Conservation (phyloP, 2,113 vertebrate species). For the Clarias macrocephalus region DNA sequence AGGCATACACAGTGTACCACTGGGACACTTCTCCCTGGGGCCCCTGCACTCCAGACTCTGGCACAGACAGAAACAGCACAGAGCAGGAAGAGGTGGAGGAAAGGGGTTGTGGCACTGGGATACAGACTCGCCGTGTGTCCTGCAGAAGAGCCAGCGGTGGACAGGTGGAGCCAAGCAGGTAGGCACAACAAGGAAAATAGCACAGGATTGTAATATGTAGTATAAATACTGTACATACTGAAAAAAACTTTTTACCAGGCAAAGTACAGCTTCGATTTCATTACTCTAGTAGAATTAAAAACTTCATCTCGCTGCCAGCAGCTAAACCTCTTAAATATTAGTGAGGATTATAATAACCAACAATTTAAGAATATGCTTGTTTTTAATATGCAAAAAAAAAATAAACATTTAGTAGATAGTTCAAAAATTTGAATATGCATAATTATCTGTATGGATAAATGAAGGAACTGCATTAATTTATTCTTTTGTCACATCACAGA, state of each 20-base stretch:
- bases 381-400: not conserved
- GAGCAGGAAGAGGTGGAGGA: conserved; percentile 47
- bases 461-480: not conserved
- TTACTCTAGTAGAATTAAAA: not conserved
- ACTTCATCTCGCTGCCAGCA: too few relatives aligned
- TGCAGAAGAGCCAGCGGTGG: conserved; percentile 75
- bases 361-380: not conserved
- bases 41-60: conserved; percentile 68
- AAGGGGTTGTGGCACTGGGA: conserved; percentile 72
- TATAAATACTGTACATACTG: not conserved
- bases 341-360: too few relatives aligned
- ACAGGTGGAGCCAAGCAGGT: conserved; percentile 78
- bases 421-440: not conserved
- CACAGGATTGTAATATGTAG: too few relatives aligned
- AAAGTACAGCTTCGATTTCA: not conserved
- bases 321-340: too few relatives aligned
- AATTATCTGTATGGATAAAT: not conserved
- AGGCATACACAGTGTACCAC: conserved; percentile 72
- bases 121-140: conserved; percentile 74
- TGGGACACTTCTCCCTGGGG: conserved; percentile 81
- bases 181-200: conserved; percentile 36
- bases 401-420: not conserved
- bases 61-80: conserved; percentile 49
- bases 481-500: not conserved
- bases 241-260: not conserved